phyloP scores from a whole-genome alignment of 30 jellyfish, hydroid and myxozoan species.

The Morbakka virulenta region DNA sequence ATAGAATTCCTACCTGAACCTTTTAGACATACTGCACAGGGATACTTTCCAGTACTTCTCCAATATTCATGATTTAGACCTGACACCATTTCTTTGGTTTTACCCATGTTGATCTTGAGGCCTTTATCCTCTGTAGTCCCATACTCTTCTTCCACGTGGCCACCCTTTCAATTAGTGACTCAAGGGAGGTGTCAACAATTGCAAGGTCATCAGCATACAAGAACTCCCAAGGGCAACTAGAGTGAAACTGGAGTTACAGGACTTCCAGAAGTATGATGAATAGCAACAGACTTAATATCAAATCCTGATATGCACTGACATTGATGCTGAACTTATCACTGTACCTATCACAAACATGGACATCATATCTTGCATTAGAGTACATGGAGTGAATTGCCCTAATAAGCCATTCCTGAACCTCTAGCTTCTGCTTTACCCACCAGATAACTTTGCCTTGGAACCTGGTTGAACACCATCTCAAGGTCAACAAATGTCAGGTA shows the following conservation, averaged over 20 bases:
- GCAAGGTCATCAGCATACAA: not conserved
- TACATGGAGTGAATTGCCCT: too few relatives aligned
- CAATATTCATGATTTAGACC: not conserved
- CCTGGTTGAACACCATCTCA: too few relatives aligned
- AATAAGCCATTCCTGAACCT: too few relatives aligned
- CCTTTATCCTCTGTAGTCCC: too few relatives aligned
- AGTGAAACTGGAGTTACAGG: not conserved
- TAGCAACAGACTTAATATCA: not conserved
- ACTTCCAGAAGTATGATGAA: not conserved
- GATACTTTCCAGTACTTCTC: not conserved
- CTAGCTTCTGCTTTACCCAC: too few relatives aligned
- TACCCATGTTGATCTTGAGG: not conserved
- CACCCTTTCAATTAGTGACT: not conserved
- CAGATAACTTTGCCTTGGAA: too few relatives aligned
- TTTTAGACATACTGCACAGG: not conserved
- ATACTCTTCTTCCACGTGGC: too few relatives aligned
- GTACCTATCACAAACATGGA: too few relatives aligned
- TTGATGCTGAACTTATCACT: not conserved
- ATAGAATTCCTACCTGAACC: not conserved
- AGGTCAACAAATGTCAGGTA: too few relatives aligned
- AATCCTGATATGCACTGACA: not conserved
- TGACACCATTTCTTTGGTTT: not conserved
- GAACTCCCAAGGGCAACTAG: not conserved
- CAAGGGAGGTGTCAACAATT: not conserved
- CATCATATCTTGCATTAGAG: too few relatives aligned